These are phyloP conservation scores for Plecturocebus donacophilus DNA, from an alignment of 2,113 vertebrate species.

Conservation along the genomic window DNA sequence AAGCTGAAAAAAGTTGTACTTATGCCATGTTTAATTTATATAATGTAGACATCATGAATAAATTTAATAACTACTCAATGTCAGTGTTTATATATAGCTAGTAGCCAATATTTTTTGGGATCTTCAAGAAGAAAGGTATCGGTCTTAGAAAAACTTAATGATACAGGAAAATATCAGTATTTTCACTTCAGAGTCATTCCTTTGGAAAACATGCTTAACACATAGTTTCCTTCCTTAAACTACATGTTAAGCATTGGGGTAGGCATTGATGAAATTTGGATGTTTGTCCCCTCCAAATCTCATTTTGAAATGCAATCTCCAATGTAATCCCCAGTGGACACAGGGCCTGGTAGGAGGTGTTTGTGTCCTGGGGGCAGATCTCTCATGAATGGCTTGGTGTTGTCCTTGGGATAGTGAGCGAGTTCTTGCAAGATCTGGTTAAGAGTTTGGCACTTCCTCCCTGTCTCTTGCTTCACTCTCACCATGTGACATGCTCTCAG, in stretches of 20 bases:
- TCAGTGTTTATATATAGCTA: neutral
- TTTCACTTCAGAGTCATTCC: conserved; percentile 1
- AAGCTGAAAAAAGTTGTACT: neutral
- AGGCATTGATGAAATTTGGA: neutral
- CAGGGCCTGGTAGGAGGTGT: no score
- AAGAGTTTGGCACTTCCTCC: no score
- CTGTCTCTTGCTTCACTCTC: no score
- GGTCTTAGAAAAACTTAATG: neutral
- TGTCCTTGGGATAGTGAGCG: no score
- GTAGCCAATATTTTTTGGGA: neutral
- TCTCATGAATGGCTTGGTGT: no score
- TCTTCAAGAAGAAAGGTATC: neutral
- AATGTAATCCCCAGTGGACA: no score
- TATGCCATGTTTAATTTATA: neutral
- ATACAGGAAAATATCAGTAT: neutral
- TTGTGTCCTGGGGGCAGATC: no score
- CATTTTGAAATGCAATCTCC: no score
- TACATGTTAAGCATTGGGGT: neutral
- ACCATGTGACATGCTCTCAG: no score
- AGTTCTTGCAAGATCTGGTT: no score
- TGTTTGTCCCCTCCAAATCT: no score
- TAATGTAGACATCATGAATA: neutral
- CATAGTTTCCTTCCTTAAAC: neutral
- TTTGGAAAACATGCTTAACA: neutral
- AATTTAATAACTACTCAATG: neutral